These are phyloP conservation scores for Rhagologus leucostigma DNA, from an alignment of 2,113 vertebrate species.

Conservation along the genomic window DNA sequence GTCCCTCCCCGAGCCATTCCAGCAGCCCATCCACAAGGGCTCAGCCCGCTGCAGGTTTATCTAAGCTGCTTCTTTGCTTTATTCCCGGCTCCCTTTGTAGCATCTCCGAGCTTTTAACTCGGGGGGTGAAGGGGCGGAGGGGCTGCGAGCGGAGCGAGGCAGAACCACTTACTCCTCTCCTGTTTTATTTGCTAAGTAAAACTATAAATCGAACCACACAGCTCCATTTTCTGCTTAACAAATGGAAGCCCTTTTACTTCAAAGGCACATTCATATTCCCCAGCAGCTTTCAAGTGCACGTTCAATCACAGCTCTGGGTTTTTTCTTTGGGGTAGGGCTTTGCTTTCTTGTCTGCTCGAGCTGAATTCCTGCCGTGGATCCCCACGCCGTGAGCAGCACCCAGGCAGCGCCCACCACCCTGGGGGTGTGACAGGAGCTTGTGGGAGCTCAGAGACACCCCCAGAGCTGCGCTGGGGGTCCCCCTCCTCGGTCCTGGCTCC, in stretches of 20 bases:
- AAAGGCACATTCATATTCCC: conserved; percentile 75
- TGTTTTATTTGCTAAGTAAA: conserved; percentile 59
- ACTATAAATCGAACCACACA: conserved; percentile 54
- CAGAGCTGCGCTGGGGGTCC: not conserved
- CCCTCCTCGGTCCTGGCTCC: rapidly evolving
- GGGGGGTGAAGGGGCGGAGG: conserved; percentile 42
- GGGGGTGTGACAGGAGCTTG: not conserved
- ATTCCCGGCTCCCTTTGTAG: conserved; percentile 42
- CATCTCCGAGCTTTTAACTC: conserved; percentile 49
- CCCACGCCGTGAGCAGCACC: not conserved
- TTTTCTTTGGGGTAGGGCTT: conserved; percentile 38
- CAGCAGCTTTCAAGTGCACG: conserved; percentile 74
- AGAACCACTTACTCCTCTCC: conserved; percentile 51
- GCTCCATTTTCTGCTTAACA: conserved; percentile 70
- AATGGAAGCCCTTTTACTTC: conserved; percentile 73
- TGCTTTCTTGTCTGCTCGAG: not conserved
- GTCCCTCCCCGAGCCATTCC: not conserved
- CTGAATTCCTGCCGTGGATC: conserved; percentile 33
- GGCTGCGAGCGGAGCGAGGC: not conserved
- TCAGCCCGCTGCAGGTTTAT: conserved; percentile 16
- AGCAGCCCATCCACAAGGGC: not conserved
- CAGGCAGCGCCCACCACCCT: not conserved
- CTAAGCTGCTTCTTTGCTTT: conserved; percentile 50
- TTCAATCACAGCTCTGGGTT: conserved; percentile 60
- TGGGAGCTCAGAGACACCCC: not conserved